Percentiles rank a stretch among this genome's conserved stretches.
phyloP scores from a whole-genome alignment of 2,113 vertebrate species.

The Seriola quinqueradiata region DNA sequence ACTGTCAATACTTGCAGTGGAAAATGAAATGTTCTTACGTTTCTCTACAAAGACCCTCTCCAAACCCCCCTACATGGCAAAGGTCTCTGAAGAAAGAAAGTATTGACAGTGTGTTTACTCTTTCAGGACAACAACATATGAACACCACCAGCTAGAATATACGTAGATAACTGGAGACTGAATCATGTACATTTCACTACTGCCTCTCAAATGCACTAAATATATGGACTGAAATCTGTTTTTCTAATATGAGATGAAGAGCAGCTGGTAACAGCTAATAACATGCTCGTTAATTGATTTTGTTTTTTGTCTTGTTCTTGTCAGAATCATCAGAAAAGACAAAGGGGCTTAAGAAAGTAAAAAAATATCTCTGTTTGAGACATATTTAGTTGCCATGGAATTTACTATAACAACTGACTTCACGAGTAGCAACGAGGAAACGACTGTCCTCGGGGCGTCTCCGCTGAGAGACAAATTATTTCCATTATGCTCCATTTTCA shows the following conservation, averaged over 20 bases:
- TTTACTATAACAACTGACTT: neutral
- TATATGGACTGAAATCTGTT: no score
- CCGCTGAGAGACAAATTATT: neutral
- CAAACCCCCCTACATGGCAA: neutral
- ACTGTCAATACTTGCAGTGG: neutral
- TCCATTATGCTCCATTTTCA: constrained; percentile 1
- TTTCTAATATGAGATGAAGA: no score
- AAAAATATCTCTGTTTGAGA: neutral
- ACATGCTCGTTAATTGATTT: neutral
- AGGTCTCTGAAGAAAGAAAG: neutral
- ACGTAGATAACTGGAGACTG: no score
- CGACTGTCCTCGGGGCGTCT: neutral
- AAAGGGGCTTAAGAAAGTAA: neutral
- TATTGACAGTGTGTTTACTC: neutral
- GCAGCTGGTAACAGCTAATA: no score
- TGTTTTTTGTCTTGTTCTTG: no score
- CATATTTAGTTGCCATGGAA: neutral
- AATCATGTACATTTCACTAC: no score
- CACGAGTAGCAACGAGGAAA: neutral
- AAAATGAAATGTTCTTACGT: neutral
- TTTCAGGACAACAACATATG: no score
- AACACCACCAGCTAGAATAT: no score
- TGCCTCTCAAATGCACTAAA: no score
- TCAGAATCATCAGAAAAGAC: neutral
- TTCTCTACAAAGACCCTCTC: neutral